A percentile compares a stretch with the other conserved stretches of the same genome.
These are phyloP conservation scores for Oikopleura vanhoeffeni DNA, from an alignment of 23 tunicate species.

Conservation along the genomic window DNA sequence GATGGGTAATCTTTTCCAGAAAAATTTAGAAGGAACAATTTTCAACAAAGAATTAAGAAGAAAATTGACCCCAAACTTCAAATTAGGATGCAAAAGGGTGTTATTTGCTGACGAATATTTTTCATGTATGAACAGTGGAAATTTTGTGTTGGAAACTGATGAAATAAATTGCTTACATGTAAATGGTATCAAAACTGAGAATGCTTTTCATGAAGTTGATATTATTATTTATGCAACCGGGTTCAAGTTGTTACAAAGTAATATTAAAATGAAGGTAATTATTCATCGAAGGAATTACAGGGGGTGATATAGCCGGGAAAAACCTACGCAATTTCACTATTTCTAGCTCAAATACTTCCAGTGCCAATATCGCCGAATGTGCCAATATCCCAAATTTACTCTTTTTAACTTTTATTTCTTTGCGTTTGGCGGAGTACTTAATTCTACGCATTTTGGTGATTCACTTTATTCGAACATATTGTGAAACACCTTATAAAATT, in stretches of 20 bases:
- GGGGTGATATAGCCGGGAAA: too few species aligned
- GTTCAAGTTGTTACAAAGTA: neutral
- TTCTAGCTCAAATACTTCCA: too few species aligned
- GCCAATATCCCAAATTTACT: too few species aligned
- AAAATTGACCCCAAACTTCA: neutral
- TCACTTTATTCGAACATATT: too few species aligned
- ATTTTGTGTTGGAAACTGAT: neutral
- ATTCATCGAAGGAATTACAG: neutral
- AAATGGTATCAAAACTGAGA: neutral
- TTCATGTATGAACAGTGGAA: neutral
- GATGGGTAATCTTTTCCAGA: neutral
- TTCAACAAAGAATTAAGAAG: neutral
- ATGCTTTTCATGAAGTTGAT: neutral
- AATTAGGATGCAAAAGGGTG: neutral
- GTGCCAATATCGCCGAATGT: too few species aligned
- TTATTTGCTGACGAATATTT: neutral
- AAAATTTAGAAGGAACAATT: neutral
- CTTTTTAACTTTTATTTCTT: too few species aligned
- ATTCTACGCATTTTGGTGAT: too few species aligned
- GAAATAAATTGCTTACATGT: neutral
- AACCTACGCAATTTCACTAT: too few species aligned
- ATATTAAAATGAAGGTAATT: neutral
- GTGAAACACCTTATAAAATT: too few species aligned
- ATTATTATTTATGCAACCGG: constrained; percentile 8
- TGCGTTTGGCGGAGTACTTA: too few species aligned